Base-by-base conservation (phyloP, 2,113 vertebrate species). In the Microcebus tavaratra region DNA sequence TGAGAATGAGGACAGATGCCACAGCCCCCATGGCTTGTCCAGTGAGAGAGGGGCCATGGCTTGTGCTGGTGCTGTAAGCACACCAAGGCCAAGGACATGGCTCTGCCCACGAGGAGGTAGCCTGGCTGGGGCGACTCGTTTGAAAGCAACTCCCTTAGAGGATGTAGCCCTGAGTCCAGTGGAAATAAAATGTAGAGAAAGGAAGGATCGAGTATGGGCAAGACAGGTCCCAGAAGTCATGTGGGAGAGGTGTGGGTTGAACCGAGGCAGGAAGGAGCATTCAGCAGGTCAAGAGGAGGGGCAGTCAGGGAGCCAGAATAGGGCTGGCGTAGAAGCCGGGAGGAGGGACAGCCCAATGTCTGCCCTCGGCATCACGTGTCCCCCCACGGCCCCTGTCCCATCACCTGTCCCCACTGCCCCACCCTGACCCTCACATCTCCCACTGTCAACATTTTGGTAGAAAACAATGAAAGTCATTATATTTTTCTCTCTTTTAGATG, bases 261-360 rank as follows among this genome's bases (percentile, higher is more conserved):
- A 63, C 4, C 1, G 53, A 29, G 36, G 5, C 17, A 23, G 20
- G 12, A 25, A 25, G 6, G 39, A 18, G 42, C 59, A 80, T 48
- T 27, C 53, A 21, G 23, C 1, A 20, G 50, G 61, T 39, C 42
- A 25, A 27, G 20, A 11, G 34, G 25, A 21, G 23, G 29, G 75
- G 5, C 0, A 1, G 2, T 34, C 20, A 12, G 6, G 13, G 31
- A 6, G 29, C 21, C 4, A 8, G 21, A 14, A 3, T 9, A 9
- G 29, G 13, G 7, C 55, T 11, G 21, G 34, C 27, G 10, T 7
- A 3, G 13, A 36, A 13, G 36, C 8, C 36, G 17, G 10, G 36
- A n/a, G 29, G 20, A 23, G 68, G 50, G 21, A n/a, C 1, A 57
- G 3, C 25, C 1, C 39, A 27, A 34, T 12, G 53, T 20, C 55